Evolutionary conservation across 2,888 invertebrate species (phyloP).

Genomic region (Amorpha juglandis): DNA sequence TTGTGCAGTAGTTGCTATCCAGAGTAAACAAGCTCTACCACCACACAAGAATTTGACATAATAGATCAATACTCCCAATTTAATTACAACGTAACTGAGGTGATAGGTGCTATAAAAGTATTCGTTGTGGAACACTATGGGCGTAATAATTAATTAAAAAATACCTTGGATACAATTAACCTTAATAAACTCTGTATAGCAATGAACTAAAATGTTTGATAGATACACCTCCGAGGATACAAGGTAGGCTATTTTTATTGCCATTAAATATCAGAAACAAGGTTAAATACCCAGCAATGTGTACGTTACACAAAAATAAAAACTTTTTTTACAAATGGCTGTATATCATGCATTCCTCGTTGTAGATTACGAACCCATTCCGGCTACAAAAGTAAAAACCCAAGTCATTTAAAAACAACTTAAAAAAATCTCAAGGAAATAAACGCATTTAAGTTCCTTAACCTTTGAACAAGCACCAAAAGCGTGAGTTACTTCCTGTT

Average conservation of each 20-base stretch:
- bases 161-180: slow-evolving; percentile 18
- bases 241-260: background rate
- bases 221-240: background rate
- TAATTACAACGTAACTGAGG: background rate
- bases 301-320: background rate
- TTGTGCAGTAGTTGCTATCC: background rate
- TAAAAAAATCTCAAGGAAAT: background rate
- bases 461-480: slow-evolving; percentile 7
- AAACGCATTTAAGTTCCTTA: slow-evolving; percentile 9
- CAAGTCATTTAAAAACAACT: slow-evolving; percentile 9
- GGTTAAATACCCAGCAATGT: background rate
- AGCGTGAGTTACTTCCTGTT: slow-evolving; percentile 13
- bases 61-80: background rate
- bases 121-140: background rate
- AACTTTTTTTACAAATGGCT: background rate
- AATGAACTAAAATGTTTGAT: background rate
- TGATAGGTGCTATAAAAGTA: background rate
- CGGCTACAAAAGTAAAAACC: background rate
- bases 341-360: background rate
- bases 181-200: slow-evolving; percentile 5
- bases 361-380: background rate
- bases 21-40: background rate
- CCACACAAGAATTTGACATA: background rate
- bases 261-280: slow-evolving; percentile 2
- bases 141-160: slow-evolving; percentile 3